Evolutionary conservation across 2,888 invertebrate genomes (phyloP), one percentile per base, ranked within the genome.

Genomic region (Alcis repandata): DNA sequence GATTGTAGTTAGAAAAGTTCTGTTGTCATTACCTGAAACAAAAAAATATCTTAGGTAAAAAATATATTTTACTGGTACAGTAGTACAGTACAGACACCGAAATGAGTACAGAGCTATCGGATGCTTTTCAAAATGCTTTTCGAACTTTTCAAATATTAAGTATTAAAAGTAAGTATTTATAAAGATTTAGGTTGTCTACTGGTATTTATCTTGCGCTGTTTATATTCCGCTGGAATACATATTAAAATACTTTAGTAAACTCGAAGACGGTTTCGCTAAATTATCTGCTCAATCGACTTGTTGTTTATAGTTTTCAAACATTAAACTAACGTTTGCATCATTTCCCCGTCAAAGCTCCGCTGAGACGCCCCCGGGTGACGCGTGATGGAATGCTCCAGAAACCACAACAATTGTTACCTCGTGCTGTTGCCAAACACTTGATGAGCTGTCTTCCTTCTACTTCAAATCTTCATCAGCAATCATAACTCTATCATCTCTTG

Each of bases 11-110:
- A 40, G 67, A 36, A 56, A 54, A 68, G 58, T n/a, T n/a, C n/a
- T n/a, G n/a, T 38, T 46, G 46, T 73, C 68, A 77, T 85, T 86
- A 87, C 86, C 87, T 86, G 86, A 46, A 87, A 87, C 77, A 79
- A 79, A 78, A 71, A 71, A 68, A 17, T 17, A 9, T 3, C 1
- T 15, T 27, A 52, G 46, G 32, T 49, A 17, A 63, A 27, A 15
- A 68, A 53, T 41, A 40, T 48, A 22, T 48, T 54, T 43, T 45
- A 41, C 13, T 40, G n/a, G 32, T 11, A 48, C 7, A 48, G 15
- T 10, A 15, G 20, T 46, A 46, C n/a, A n/a, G n/a, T n/a, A n/a
- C n/a, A n/a, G n/a, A n/a, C n/a, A n/a, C n/a, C n/a, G n/a, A n/a
- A n/a, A n/a, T n/a, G n/a, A n/a, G n/a, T n/a, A n/a, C n/a, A n/a